Base-by-base conservation (phyloP, 2,888 invertebrate genomes). In the Synanthedon tipuliformis region DNA sequence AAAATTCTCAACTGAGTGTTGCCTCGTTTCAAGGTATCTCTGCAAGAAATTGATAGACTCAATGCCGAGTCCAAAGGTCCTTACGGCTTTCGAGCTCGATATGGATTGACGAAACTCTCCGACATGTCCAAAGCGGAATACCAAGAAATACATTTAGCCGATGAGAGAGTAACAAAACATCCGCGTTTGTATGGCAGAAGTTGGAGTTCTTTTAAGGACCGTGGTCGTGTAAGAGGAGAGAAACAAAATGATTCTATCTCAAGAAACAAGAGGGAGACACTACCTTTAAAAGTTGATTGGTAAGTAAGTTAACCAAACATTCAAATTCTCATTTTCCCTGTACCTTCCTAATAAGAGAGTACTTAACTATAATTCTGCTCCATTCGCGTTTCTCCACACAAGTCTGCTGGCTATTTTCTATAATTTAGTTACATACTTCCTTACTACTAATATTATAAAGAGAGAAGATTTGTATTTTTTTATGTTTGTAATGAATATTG, bases 111-210 rank as follows among this genome's bases (percentile, higher is more conserved):
- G 1, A 81, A 81, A 53, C 89, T 90, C 57, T 89, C 92, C 4
- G 92, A 92, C 62, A 79, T 92, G 75, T 90, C 90, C 5, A 84
- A 87, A 59, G 74, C 84, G 7, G 92, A 92, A 69, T 92, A 91
- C 63, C 75, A 73, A 65, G 80, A 84, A 1, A 62, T 82, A 15
- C 88, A 89, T 56, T 64, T 88, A 1, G 78, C 85, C 2, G 86
- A 86, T 59, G 85, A 86, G 53, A 71, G 61, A 53, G 51, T 68
- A n/a, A 41, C 55, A 7, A 75, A 71, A 53, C 52, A 66, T 11
- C 69, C 73, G 3, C 54, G 56, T 0, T 7, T 58, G 12, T 74
- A 69, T 64, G 89, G 66, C 4, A 77, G 63, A 50, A 72, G 65
- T 56, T 75, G 75, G 75, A 61, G 53, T 60, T 72, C 56, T 65